These are phyloP conservation scores for Cromileptes altivelis DNA, from an alignment of 2,113 vertebrate genomes.

Conservation along the genomic window DNA sequence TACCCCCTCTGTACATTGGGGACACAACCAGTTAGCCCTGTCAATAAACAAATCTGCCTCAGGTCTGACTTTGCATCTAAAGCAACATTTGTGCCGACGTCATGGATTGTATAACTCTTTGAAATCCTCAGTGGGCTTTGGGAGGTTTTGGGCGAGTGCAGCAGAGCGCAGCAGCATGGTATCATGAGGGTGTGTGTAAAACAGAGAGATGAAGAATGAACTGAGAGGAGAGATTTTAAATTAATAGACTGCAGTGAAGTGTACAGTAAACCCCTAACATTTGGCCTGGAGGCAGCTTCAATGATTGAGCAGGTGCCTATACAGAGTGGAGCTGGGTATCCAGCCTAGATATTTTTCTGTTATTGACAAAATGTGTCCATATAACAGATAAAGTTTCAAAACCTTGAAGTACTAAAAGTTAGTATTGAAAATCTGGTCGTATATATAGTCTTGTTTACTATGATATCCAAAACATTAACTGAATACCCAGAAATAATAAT, in stretches of 20 bases:
- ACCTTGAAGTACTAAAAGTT: not conserved
- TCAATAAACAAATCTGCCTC: conserved; percentile 26
- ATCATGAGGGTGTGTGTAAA: not conserved
- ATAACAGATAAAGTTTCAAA: not conserved
- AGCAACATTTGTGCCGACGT: conserved; percentile 53
- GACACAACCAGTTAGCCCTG: not conserved
- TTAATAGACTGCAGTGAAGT: conserved; percentile 18
- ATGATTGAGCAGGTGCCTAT: conserved; percentile 12
- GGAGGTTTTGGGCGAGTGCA: conserved; percentile 50
- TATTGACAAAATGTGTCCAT: not conserved
- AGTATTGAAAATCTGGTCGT: not conserved
- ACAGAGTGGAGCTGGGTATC: not conserved
- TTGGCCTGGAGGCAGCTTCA: conserved; percentile 10
- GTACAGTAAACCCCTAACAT: conserved; percentile 20
- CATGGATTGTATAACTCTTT: conserved; percentile 31
- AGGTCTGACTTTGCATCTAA: conserved; percentile 40
- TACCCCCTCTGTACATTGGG: not conserved
- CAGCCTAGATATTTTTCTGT: not conserved
- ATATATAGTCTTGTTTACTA: not conserved
- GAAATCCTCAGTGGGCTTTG: conserved; percentile 42
- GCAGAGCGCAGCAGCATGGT: conserved; percentile 33
- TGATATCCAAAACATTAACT: not conserved
- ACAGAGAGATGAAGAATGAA: conserved; percentile 29
- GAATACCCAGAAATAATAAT: not conserved
- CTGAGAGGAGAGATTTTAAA: conserved; percentile 27